Conservation (phyloP, 2,888 invertebrate species). For the Malthinus flaveolus region DNA sequence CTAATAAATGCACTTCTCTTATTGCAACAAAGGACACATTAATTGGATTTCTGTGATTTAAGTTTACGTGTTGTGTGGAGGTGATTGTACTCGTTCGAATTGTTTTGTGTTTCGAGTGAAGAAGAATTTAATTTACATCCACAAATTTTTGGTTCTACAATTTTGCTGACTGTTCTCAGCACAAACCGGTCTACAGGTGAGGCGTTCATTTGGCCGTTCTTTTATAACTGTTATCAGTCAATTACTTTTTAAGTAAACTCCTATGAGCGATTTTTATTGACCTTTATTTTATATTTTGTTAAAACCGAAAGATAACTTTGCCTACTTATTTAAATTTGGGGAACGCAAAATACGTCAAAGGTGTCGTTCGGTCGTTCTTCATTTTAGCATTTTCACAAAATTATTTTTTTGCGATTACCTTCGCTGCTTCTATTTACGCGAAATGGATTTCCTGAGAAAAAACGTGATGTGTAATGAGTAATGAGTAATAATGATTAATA, state of each 20-base stretch:
- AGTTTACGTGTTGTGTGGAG: background rate
- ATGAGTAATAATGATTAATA: no score
- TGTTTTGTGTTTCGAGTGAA: conserved; percentile 11
- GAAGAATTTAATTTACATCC: background rate
- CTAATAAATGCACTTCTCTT: background rate
- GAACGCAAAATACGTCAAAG: no score
- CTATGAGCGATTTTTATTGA: conserved; percentile 9
- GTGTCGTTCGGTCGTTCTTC: no score
- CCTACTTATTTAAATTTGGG: no score
- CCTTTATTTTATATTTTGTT: conserved; percentile 4
- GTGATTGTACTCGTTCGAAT: conserved; percentile 3
- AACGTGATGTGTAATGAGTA: no score
- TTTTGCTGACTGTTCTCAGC: conserved; percentile 22
- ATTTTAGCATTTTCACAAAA: no score
- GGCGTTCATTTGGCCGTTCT: conserved; percentile 41
- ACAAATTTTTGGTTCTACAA: conserved; percentile 5
- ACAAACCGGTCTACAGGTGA: conserved; percentile 45
- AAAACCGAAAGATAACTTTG: no score
- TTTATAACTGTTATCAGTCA: conserved; percentile 42
- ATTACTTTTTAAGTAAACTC: conserved; percentile 15
- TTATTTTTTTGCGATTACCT: no score
- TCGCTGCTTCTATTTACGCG: no score
- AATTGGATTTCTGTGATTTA: conserved; percentile 1
- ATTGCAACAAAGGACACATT: conserved; percentile 14
- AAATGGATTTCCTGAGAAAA: no score